Conservation (phyloP, 2,797 vertebrate genomes). For the Mormyrus hasselquistii region DNA sequence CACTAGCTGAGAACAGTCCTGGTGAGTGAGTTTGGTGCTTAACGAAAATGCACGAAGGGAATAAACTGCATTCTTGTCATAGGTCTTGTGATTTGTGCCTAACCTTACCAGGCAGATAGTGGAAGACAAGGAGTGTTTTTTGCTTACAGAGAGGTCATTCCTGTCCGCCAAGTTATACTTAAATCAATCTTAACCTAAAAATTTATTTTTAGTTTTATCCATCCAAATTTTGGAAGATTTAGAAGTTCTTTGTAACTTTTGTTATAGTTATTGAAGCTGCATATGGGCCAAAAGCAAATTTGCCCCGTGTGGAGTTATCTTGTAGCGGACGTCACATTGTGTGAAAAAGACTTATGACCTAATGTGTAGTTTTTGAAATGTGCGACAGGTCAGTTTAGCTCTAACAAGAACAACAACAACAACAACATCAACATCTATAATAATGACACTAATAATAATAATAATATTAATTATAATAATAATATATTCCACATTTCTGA, state of each 20-base stretch:
- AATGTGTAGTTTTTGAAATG: neutral
- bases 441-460: neutral
- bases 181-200: neutral
- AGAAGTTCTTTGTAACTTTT: neutral
- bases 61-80: neutral
- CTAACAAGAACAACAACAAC: neutral
- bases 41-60: neutral
- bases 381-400: neutral
- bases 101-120: neutral
- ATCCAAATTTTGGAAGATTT: neutral
- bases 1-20: neutral
- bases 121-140: neutral
- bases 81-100: neutral
- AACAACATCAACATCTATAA: neutral
- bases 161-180: neutral
- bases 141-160: neutral
- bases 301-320: neutral
- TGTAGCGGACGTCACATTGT: no score
- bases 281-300: neutral
- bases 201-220: neutral
- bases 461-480: neutral
- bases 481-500: neutral
- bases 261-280: neutral
- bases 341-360: neutral
- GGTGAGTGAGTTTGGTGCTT: neutral